Conservation (phyloP, 2,888 invertebrate species). For the Listrodromus nycthemerus region DNA sequence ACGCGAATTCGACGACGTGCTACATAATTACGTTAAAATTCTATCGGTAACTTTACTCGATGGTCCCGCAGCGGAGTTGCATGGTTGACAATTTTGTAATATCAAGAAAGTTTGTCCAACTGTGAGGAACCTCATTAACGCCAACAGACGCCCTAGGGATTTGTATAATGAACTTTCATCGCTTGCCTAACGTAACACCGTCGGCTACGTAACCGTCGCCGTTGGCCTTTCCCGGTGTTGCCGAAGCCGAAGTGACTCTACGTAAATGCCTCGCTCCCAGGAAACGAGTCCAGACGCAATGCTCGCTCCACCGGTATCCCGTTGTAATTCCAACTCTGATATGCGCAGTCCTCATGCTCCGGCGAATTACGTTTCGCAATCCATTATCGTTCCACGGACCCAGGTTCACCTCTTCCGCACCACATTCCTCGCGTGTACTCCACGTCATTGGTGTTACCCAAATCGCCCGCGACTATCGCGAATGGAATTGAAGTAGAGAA, state of each 20-base stretch:
- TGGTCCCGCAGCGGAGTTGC: slow-evolving; percentile 1
- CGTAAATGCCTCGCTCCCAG: slow-evolving; percentile 37
- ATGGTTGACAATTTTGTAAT: slow-evolving; percentile 16
- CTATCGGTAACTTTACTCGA: slow-evolving; percentile 20
- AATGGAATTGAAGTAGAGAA: background rate
- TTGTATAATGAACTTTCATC: slow-evolving; percentile 51
- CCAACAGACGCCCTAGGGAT: slow-evolving; percentile 30
- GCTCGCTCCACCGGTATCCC: slow-evolving; percentile 46
- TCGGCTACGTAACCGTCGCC: slow-evolving; percentile 36
- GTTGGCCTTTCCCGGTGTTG: background rate
- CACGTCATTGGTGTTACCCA: slow-evolving; percentile 11
- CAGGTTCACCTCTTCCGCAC: slow-evolving; percentile 49
- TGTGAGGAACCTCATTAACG: slow-evolving; percentile 34
- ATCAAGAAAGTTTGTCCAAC: slow-evolving; percentile 17
- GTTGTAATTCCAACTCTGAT: slow-evolving; percentile 31
- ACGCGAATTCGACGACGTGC: background rate
- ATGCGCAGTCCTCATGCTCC: slow-evolving; percentile 56
- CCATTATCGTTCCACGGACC: slow-evolving; percentile 61
- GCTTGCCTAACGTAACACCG: slow-evolving; percentile 34
- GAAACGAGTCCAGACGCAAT: slow-evolving; percentile 63
- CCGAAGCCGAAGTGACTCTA: slow-evolving; percentile 32
- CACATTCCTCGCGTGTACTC: slow-evolving; percentile 44
- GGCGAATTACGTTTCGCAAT: slow-evolving; percentile 56
- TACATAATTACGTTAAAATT: slow-evolving; percentile 22
- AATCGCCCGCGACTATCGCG: background rate